phyloP scores from a whole-genome alignment of 2,888 invertebrate genomes.

The Catocala nupta region DNA sequence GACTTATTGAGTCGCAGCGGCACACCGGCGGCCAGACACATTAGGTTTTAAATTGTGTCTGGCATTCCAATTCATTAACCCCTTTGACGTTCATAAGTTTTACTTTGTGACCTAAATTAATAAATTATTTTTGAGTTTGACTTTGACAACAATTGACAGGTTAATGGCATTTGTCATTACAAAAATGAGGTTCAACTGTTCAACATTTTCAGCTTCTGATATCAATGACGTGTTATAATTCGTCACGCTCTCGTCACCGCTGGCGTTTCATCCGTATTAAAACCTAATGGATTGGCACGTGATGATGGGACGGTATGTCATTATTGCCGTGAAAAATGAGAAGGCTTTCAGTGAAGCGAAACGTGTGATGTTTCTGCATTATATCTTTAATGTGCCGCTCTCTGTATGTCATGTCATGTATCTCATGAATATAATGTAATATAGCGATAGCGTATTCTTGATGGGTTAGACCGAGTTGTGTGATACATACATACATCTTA shows the following conservation, averaged over 20 bases:
- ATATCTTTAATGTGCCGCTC: conserved; percentile 9
- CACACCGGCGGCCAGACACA: no score
- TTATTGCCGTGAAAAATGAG: conserved; percentile 22
- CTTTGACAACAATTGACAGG: no score
- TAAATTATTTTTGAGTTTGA: no score
- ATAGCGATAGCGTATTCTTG: neutral
- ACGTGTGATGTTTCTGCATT: conserved; percentile 10
- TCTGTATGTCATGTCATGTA: conserved; percentile 12
- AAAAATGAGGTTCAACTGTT: no score
- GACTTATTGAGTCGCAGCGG: no score
- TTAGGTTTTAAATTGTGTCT: no score
- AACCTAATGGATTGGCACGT: conserved; percentile 22
- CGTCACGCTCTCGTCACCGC: conserved; percentile 1
- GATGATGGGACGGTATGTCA: conserved; percentile 22
- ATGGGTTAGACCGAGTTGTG: no score
- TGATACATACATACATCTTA: no score
- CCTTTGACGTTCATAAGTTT: no score
- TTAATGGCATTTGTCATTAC: no score
- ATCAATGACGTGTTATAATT: conserved; percentile 10
- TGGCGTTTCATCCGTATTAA: conserved; percentile 13
- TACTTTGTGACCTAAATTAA: no score
- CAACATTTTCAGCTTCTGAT: neutral
- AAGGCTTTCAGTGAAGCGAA: conserved; percentile 13
- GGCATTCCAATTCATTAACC: no score
- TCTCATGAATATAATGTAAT: neutral